A percentile compares a stretch with the other conserved stretches of the same genome.
phyloP scores from a whole-genome alignment of 2,113 vertebrate genomes.

The Petromus typicus region DNA sequence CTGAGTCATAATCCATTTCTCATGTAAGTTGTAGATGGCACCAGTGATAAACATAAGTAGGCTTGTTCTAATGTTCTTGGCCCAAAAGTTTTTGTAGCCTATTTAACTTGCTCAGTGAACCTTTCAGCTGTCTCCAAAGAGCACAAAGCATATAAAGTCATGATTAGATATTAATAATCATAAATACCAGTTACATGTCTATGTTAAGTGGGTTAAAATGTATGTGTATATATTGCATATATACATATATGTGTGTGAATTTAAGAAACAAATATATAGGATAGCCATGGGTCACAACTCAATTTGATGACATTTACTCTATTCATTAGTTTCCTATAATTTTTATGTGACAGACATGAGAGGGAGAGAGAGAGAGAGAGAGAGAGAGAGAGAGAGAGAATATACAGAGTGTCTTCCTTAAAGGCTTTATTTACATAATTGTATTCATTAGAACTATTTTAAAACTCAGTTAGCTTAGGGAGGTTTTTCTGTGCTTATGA shows the following conservation, averaged over 20 bases:
- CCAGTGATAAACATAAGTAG: neutral
- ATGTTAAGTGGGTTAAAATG: neutral
- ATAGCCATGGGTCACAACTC: neutral
- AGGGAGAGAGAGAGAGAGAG: neutral
- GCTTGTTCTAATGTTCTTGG: neutral
- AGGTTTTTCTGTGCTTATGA: constrained; percentile 50
- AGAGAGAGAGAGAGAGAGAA: neutral
- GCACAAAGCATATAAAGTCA: neutral
- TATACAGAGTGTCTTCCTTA: neutral
- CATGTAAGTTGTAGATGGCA: neutral
- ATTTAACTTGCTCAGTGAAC: neutral
- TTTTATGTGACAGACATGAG: neutral
- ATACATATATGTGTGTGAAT: neutral
- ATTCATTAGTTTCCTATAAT: constrained; percentile 58
- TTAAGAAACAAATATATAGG: neutral
- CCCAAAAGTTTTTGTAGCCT: neutral
- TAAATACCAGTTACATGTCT: neutral
- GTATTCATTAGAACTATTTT: constrained; percentile 67
- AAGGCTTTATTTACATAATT: constrained; percentile 54
- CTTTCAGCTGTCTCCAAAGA: neutral
- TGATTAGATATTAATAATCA: constrained; percentile 11
- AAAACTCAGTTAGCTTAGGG: constrained; percentile 64
- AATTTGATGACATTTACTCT: neutral
- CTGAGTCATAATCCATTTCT: neutral
- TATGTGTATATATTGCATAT: neutral